phyloP scores from a whole-genome alignment of 2,888 invertebrate genomes.

The Tridacna crocea region DNA sequence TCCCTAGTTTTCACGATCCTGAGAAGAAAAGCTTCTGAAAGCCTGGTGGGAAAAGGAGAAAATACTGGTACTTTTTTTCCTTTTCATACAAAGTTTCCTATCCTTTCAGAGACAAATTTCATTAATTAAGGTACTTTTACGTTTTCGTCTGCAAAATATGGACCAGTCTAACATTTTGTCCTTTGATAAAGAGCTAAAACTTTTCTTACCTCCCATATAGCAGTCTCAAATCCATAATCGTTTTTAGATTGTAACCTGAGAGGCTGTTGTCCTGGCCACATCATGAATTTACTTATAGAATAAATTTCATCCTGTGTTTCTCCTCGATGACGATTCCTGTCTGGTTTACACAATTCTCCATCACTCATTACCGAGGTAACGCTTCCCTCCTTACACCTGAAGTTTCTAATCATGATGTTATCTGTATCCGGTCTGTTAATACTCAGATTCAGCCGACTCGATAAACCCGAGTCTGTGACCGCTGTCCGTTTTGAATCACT shows the following conservation, averaged over 20 bases:
- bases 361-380: background rate
- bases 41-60: background rate
- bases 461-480: background rate
- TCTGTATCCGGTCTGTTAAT: background rate
- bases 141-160: background rate
- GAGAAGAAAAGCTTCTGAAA: background rate
- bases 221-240: background rate
- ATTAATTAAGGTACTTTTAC: background rate
- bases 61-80: background rate
- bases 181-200: background rate
- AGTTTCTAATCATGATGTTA: background rate
- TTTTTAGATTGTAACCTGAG: background rate
- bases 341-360: background rate
- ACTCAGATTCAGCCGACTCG: background rate
- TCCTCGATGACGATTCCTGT: background rate
- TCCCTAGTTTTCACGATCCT: no score
- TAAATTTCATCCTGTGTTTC: constrained; percentile 2
- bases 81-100: background rate
- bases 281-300: constrained; percentile 11
- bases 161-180: background rate
- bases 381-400: background rate
- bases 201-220: constrained; percentile 19
- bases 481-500: no score
- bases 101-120: background rate
- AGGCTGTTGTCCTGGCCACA: constrained; percentile 3